Conservation (phyloP, 2,888 invertebrate species). For the Allolobophora icterica region DNA sequence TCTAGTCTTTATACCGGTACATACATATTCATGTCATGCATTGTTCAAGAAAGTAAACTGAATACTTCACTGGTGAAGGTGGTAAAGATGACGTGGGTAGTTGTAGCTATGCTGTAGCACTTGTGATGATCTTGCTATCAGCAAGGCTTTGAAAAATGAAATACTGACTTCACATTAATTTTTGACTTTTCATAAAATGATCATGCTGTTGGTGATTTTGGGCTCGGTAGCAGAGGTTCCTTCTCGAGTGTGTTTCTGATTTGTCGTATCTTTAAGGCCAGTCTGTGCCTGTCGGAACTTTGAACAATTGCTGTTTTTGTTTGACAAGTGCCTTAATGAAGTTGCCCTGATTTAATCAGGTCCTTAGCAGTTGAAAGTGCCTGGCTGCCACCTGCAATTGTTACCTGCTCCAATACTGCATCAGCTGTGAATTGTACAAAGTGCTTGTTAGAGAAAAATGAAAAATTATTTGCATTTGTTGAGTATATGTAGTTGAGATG, state of each 20-base stretch:
- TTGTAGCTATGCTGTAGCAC: background rate
- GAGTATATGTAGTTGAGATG: background rate
- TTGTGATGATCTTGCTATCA: conserved; percentile 2
- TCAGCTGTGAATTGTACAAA: background rate
- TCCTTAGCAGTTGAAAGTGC: conserved; percentile 11
- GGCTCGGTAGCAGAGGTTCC: background rate
- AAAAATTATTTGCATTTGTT: background rate
- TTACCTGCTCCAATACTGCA: background rate
- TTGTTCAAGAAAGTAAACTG: background rate
- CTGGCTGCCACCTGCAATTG: background rate
- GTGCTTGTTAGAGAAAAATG: background rate
- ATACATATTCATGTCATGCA: background rate
- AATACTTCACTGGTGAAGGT: background rate
- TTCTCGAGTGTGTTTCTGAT: background rate
- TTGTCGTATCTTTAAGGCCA: background rate
- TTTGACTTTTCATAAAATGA: background rate
- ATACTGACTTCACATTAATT: background rate
- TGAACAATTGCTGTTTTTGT: background rate
- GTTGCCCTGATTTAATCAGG: background rate
- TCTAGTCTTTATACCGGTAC: too few species aligned
- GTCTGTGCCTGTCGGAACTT: background rate
- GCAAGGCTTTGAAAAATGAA: background rate
- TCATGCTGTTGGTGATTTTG: background rate
- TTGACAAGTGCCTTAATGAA: background rate
- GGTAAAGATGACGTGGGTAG: background rate